These are phyloP conservation scores for Drosophila paracracens DNA, from an alignment of 2,888 invertebrate genomes.

Conservation along the genomic window DNA sequence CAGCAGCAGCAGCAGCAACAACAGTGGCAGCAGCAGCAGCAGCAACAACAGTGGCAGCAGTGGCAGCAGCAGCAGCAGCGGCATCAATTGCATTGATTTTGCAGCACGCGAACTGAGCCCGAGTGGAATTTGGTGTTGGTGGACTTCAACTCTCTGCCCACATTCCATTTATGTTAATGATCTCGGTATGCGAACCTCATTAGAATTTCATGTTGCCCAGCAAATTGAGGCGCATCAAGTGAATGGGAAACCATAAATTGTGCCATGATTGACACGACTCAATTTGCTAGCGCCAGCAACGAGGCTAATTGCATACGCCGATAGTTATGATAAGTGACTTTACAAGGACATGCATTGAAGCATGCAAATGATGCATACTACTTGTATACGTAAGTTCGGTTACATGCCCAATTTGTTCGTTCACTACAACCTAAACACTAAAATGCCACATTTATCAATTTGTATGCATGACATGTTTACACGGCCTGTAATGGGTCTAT, in stretches of 20 bases:
- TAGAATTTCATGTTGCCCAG: constrained; percentile 44
- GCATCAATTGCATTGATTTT: constrained; percentile 71
- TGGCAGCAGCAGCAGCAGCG: background rate
- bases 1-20: background rate
- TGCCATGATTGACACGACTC: constrained; percentile 49
- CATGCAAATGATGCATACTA: background rate
- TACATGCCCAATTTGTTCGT: background rate
- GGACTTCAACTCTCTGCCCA: constrained; percentile 29
- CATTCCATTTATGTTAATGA: constrained; percentile 74
- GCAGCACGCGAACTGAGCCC: constrained; percentile 41
- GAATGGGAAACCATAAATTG: constrained; percentile 51
- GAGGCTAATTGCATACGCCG: constrained; percentile 38
- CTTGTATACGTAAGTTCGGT: background rate
- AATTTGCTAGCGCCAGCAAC: constrained; percentile 23
- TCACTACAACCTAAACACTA: background rate
- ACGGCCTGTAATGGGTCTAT: background rate
- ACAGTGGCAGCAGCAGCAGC: background rate
- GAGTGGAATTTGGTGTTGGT: background rate
- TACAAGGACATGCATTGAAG: background rate
- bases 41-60: background rate
- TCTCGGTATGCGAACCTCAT: constrained; percentile 49
- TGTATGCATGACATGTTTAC: background rate
- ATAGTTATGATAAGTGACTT: constrained; percentile 11
- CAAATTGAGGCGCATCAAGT: constrained; percentile 37
- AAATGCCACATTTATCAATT: background rate